These are phyloP conservation scores for Atethmia centrago DNA, from an alignment of 2,888 invertebrate species.

Conservation along the genomic window DNA sequence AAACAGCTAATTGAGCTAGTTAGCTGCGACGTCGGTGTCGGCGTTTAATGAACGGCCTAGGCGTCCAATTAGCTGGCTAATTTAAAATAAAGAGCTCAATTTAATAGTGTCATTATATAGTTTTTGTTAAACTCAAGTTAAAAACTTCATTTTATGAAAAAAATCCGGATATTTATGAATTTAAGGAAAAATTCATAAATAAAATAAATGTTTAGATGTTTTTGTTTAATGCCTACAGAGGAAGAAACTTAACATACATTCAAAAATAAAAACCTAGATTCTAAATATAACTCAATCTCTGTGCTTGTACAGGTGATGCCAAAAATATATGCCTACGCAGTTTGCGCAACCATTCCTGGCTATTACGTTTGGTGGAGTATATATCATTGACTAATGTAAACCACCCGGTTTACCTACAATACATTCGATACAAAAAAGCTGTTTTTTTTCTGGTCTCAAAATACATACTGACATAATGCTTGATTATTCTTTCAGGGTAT, in stretches of 20 bases:
- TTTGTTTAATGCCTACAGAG: background rate
- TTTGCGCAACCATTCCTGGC: constrained; percentile 40
- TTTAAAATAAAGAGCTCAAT: background rate
- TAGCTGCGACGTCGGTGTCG: too few species aligned
- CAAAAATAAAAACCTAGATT: constrained; percentile 17
- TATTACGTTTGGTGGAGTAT: constrained; percentile 31
- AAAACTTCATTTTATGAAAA: background rate
- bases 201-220: background rate
- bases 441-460: background rate
- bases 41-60: too few species aligned
- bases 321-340: constrained; percentile 50
- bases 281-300: constrained; percentile 36
- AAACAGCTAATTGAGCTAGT: too few species aligned
- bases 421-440: background rate
- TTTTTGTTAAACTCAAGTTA: background rate
- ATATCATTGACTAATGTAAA: background rate
- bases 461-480: background rate
- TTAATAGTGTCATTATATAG: background rate
- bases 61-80: too few species aligned
- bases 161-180: too few species aligned
- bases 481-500: background rate
- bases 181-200: background rate
- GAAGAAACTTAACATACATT: constrained; percentile 20
- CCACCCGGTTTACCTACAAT: background rate
- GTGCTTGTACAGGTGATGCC: constrained; percentile 43